These are phyloP conservation scores for Tolmerus cingulatus DNA, from an alignment of 2,888 invertebrate species.

Conservation along the genomic window DNA sequence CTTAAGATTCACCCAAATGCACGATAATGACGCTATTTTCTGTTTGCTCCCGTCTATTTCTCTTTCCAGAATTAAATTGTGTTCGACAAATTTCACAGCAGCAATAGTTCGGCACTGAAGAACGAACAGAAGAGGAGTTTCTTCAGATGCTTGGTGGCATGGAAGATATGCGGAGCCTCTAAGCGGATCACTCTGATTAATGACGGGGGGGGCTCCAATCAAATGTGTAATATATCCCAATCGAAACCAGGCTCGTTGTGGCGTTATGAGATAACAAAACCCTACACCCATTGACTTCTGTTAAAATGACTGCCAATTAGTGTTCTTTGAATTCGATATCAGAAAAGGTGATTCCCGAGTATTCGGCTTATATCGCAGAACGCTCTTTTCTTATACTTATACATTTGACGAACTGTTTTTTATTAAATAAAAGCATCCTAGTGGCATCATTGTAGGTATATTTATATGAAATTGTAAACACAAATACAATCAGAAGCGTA, in stretches of 20 bases:
- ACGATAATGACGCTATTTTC: not conserved
- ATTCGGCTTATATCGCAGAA: not conserved
- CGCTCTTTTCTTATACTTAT: not conserved
- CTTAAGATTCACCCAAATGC: not conserved
- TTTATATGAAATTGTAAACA: not conserved
- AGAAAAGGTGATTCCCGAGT: not conserved
- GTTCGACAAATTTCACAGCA: not conserved
- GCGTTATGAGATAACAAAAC: not conserved
- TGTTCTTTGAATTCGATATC: not conserved
- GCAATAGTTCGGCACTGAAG: not conserved
- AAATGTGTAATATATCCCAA: not conserved
- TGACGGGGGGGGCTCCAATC: not conserved
- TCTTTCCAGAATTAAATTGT: not conserved
- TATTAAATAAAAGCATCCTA: not conserved
- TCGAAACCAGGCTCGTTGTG: not conserved
- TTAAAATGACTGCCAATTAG: not conserved
- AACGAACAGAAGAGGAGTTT: not conserved
- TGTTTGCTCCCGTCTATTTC: not conserved
- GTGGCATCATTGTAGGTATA: not conserved
- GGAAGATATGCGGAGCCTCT: not conserved
- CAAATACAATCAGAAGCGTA: not conserved
- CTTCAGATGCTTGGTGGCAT: not conserved
- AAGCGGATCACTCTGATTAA: not conserved
- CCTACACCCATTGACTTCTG: not conserved
- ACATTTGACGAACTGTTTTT: not conserved